Conservation (phyloP, 2,888 invertebrate genomes). For the Eristalinus sepulchralis region DNA sequence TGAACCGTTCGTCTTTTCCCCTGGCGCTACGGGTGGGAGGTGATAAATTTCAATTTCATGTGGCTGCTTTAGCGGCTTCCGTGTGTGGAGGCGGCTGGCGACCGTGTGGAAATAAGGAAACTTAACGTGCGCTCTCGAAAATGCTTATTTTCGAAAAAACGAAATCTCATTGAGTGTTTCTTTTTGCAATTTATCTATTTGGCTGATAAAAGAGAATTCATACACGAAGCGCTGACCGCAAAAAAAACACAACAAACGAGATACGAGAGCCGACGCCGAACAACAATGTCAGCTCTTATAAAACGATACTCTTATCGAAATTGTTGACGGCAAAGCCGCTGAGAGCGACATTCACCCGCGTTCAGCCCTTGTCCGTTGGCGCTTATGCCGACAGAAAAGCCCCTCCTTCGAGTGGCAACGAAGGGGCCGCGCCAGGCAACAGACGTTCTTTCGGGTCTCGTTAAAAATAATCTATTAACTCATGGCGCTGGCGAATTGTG, state of each 20-base stretch:
- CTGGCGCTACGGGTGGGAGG: neutral
- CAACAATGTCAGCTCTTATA: neutral
- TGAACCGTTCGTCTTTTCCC: neutral
- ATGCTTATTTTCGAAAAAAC: neutral
- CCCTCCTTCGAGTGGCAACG: neutral
- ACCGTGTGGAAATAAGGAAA: neutral
- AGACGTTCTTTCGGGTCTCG: constrained; percentile 15
- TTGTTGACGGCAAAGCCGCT: neutral
- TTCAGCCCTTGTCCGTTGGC: neutral
- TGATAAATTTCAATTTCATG: neutral
- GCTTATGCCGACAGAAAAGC: neutral
- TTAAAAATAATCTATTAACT: constrained; percentile 52
- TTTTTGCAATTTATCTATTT: neutral
- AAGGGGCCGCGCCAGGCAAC: neutral
- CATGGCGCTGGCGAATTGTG: constrained; percentile 22
- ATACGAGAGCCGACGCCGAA: neutral
- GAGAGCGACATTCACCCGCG: neutral
- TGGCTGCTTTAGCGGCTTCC: neutral
- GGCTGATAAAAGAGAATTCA: neutral
- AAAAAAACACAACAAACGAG: neutral
- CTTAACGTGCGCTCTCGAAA: neutral
- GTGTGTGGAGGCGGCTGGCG: neutral
- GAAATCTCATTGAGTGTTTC: neutral
- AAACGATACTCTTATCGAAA: neutral
- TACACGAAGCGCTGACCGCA: neutral